Conservation (phyloP, 2,113 vertebrate genomes). For the Anguilla japonica region DNA sequence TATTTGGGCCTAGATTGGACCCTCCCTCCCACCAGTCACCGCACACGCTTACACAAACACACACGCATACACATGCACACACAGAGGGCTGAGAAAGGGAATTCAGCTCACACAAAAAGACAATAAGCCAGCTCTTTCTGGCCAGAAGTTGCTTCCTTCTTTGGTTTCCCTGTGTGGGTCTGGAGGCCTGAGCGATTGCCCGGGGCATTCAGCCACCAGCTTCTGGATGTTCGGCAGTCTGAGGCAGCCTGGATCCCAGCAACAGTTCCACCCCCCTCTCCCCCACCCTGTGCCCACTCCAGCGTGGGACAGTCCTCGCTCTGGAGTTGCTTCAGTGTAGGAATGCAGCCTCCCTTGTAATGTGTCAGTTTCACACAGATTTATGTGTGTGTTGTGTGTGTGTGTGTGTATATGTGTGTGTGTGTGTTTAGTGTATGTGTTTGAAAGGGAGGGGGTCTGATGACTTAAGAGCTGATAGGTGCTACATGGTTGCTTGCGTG, state of each 20-base stretch:
- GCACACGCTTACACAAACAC: not conserved
- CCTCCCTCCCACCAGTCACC: no score
- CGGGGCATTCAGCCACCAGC: slow-evolving; percentile 5
- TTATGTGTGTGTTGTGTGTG: no score
- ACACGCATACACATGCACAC: not conserved
- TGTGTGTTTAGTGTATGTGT: no score
- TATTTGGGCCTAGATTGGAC: not conserved
- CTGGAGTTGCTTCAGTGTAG: not conserved
- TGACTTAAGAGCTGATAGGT: not conserved
- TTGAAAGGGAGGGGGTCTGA: no score
- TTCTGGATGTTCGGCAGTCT: not conserved
- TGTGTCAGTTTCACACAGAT: no score
- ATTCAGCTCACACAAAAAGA: not conserved
- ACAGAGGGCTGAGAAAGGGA: not conserved
- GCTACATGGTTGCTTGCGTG: not conserved
- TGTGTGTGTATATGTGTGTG: no score
- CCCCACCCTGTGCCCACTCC: not conserved
- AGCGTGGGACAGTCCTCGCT: not conserved
- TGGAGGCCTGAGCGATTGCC: not conserved
- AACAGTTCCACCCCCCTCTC: not conserved
- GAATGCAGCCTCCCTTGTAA: not conserved
- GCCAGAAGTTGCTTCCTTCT: slow-evolving; percentile 7
- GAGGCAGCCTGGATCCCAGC: not conserved
- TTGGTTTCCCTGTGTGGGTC: not conserved
- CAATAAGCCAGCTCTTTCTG: slow-evolving; percentile 5